Evolutionary conservation across 2,113 vertebrate species (phyloP).

Genomic region (Agelaius tricolor): DNA sequence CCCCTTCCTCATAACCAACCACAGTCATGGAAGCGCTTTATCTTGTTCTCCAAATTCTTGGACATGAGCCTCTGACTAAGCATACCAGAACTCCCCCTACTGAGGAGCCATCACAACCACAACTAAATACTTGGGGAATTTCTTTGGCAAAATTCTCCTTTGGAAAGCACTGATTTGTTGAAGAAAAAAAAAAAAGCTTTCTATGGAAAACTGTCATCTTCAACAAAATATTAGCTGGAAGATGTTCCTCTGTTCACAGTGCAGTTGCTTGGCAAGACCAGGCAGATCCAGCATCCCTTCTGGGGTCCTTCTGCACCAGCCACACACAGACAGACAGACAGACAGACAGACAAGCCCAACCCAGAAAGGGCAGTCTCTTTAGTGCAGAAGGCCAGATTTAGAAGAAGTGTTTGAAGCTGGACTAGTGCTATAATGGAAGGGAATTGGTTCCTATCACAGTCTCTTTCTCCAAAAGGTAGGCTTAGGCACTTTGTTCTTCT

Average conservation of each 20-base stretch:
- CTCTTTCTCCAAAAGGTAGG: background rate
- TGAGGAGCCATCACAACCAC: slow-evolving; percentile 57
- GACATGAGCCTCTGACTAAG: background rate
- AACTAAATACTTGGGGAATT: slow-evolving; percentile 9
- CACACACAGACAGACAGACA: background rate
- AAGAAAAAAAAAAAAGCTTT: slow-evolving; percentile 30
- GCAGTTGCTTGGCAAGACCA: background rate
- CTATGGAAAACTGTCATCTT: background rate
- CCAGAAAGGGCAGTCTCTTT: background rate
- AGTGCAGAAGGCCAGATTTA: background rate
- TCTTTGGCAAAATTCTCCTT: background rate
- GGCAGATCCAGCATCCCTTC: background rate
- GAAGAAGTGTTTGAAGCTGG: background rate
- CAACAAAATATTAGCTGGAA: background rate
- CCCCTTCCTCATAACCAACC: background rate
- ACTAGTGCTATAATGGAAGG: background rate
- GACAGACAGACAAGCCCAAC: background rate
- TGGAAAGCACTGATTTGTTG: background rate
- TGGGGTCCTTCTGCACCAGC: background rate
- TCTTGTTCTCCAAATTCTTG: background rate
- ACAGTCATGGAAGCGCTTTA: background rate
- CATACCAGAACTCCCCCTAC: slow-evolving; percentile 58
- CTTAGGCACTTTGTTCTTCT: background rate
- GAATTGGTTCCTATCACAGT: background rate
- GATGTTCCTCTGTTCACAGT: background rate